These are phyloP conservation scores for Neodiprion pinetum DNA, from an alignment of 1,140 invertebrate genomes.

Conservation along the genomic window DNA sequence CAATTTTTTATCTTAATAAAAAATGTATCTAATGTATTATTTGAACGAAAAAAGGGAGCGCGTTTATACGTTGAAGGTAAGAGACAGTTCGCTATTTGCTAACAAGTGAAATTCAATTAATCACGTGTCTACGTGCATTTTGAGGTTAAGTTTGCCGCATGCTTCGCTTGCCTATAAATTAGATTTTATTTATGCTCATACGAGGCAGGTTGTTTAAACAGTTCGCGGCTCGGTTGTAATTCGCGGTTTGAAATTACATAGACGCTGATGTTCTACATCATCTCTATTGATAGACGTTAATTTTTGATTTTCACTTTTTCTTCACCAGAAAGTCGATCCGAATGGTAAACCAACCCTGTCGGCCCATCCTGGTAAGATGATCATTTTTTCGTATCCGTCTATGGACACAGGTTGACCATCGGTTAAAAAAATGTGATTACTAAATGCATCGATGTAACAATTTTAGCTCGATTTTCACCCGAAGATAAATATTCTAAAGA, in stretches of 20 bases:
- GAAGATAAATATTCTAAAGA: slow-evolving; percentile 95
- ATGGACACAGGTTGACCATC: neutral
- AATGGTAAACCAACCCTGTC: slow-evolving; percentile 81
- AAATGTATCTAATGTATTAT: slow-evolving; percentile 82
- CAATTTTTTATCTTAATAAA: slow-evolving; percentile 34
- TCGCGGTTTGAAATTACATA: no score
- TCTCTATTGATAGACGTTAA: no score
- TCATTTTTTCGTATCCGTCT: slow-evolving; percentile 20
- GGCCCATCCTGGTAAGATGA: slow-evolving; percentile 80
- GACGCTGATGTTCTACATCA: no score
- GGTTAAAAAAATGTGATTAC: slow-evolving; percentile 12
- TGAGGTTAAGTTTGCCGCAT: no score
- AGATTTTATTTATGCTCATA: no score
- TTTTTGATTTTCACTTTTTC: slow-evolving; percentile 14
- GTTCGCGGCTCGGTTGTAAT: no score
- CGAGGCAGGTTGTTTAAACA: no score
- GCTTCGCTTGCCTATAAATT: no score
- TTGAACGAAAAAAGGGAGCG: slow-evolving; percentile 73
- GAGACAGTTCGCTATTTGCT: slow-evolving; percentile 8
- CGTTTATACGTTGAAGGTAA: slow-evolving; percentile 77
- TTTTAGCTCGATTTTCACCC: slow-evolving; percentile 90
- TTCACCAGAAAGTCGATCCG: slow-evolving; percentile 76
- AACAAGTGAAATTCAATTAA: no score
- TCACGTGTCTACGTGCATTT: no score
- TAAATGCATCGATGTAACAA: slow-evolving; percentile 19